Percentiles rank a stretch among this genome's conserved stretches.
phyloP scores from a whole-genome alignment of 2,888 invertebrate species.

The Tillus elongatus region DNA sequence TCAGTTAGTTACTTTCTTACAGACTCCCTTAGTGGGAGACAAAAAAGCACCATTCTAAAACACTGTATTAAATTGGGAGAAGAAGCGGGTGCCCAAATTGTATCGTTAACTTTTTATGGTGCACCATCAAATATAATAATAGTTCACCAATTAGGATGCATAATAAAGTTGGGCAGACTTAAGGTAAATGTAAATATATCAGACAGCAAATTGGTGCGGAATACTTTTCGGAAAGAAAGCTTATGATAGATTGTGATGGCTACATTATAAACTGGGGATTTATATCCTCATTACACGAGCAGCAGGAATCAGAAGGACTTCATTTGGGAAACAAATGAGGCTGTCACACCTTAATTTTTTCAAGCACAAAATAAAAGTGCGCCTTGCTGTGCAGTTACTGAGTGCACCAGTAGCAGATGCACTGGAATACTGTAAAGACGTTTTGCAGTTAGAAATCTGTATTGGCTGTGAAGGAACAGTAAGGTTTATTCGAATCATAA shows the following conservation, averaged over 20 bases:
- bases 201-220: conserved; percentile 20
- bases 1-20: conserved; percentile 20
- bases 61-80: conserved; percentile 17
- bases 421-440: conserved; percentile 7
- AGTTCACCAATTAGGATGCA: too few species aligned
- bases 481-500: conserved; percentile 14
- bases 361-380: conserved; percentile 23
- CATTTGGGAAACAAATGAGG: conserved; percentile 18
- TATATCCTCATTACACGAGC: conserved; percentile 12
- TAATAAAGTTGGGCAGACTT: too few species aligned
- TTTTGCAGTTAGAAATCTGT: conserved; percentile 14
- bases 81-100: conserved; percentile 19
- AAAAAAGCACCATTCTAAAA: conserved; percentile 18
- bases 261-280: conserved; percentile 16
- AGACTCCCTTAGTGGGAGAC: conserved; percentile 16
- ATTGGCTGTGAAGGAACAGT: conserved; percentile 16
- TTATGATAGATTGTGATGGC: conserved; percentile 12
- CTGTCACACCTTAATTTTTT: conserved; percentile 15
- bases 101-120: conserved; percentile 20
- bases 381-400: conserved; percentile 17
- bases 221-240: conserved; percentile 17
- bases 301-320: conserved; percentile 19
- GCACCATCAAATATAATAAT: conserved; percentile 19
- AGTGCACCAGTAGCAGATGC: conserved; percentile 11
- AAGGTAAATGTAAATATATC: too few species aligned